Evolutionary conservation across 2,888 invertebrate species (phyloP).

Genomic region (Drosophila demipolita): DNA sequence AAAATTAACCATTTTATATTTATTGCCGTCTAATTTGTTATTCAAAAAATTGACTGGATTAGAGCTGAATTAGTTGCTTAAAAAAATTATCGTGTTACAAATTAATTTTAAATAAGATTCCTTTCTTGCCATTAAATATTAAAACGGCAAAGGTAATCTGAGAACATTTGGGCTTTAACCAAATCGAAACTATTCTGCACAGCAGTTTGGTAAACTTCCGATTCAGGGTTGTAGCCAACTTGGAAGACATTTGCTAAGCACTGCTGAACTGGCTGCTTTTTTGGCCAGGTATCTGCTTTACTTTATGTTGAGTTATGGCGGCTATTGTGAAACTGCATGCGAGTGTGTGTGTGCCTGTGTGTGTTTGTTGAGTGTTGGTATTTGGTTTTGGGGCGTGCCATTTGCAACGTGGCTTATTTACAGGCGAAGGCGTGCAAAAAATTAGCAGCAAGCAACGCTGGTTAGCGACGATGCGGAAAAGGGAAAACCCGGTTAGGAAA

Average conservation of each 20-base stretch:
- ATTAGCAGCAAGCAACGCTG: constrained; percentile 50
- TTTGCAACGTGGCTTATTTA: constrained; percentile 74
- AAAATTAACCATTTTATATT: neutral
- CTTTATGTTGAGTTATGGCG: constrained; percentile 74
- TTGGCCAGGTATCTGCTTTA: constrained; percentile 61
- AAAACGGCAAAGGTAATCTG: neutral
- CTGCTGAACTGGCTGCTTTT: constrained; percentile 31
- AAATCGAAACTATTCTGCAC: constrained; percentile 10
- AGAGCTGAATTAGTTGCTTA: neutral
- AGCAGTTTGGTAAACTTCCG: constrained; percentile 20
- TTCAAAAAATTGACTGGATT: neutral
- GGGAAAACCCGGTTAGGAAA: neutral
- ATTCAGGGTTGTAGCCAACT: constrained; percentile 5
- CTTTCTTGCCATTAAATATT: constrained; percentile 1
- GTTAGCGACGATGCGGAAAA: constrained; percentile 2
- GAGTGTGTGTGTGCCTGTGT: constrained; percentile 26
- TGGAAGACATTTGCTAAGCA: constrained; percentile 29
- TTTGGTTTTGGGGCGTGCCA: constrained; percentile 59
- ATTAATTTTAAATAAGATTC: neutral
- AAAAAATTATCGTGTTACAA: neutral
- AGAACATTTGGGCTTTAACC: neutral
- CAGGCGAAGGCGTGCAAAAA: constrained; percentile 69
- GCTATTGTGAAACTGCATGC: constrained; percentile 55
- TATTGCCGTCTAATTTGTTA: neutral
- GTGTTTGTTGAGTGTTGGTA: constrained; percentile 31